Evolutionary conservation across 2,797 vertebrate genomes (phyloP), one percentile per base, ranked within the genome.

Genomic region (Pangasius sanitwongsei): DNA sequence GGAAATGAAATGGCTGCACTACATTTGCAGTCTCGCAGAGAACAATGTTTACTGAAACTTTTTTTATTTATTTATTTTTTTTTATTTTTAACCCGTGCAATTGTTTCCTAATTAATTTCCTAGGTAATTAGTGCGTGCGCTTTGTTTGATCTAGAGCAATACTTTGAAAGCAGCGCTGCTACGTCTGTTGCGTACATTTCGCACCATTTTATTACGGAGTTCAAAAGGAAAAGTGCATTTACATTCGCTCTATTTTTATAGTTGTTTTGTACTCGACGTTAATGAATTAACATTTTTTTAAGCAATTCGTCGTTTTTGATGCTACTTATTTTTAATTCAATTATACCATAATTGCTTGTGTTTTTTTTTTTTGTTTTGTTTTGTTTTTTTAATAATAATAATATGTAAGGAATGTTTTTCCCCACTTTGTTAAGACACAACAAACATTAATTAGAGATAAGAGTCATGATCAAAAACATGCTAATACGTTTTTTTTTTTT

Each of bases 391-490:
- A n/a, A n/a, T n/a, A n/a, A n/a, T 83, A 55, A n/a, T 96, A 94
- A 96, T 91, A 93, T 89, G 91, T 91, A 87, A 86, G 70, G 89
- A 89, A 89, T 94, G 93, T 94, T 95, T 93, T 94, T 90, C 70
- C 87, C 92, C 95, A 94, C 95, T 96, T 96, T 96, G 96, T 96
- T 95, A 93, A 91, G 90, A 92, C 90, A 95, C 94, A 96, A 95
- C 94, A 95, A 94, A 96, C 95, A 95, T 95, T 94, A 95, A 95
- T 95, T 95, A 94, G 95, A 95, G 95, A 95, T 94, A 92, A 95
- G 91, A 93, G 92, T 91, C 93, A 94, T 95, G 96, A 97, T 97
- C 96, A 97, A 97, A 97, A 96, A 96, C 95, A 96, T 95, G 95
- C 93, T 96, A 95, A 96, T 95, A 93, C 92, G 96, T 41, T 41